Percentiles rank a stretch among this genome's conserved stretches.
Conservation (phyloP, 1,140 invertebrate species). For the Zaprionus inermis region DNA sequence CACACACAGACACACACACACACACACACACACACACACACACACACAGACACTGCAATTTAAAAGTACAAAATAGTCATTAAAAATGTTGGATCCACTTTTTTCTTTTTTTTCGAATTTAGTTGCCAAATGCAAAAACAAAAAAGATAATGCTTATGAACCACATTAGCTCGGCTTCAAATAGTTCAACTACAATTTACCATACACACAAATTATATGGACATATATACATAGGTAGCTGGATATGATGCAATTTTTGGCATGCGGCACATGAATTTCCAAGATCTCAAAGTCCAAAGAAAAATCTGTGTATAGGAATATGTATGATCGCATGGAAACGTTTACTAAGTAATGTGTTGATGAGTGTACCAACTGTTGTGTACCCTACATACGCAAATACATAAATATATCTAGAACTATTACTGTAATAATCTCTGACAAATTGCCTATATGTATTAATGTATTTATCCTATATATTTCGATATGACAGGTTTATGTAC, state of each 20-base stretch:
- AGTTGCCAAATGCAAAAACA: conserved; percentile 24
- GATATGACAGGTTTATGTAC: neutral
- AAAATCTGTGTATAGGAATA: neutral
- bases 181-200: conserved; percentile 25
- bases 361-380: neutral
- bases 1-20: conserved; percentile 8
- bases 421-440: conserved; percentile 33
- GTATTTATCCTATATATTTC: conserved; percentile 18
- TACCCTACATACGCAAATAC: conserved; percentile 1
- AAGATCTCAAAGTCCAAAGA: neutral
- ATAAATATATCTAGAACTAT: neutral
- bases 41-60: conserved; percentile 41
- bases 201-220: neutral
- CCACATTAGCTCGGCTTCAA: conserved; percentile 43
- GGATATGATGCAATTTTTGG: neutral
- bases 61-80: conserved; percentile 64
- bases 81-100: conserved; percentile 32
- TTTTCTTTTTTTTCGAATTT: conserved; percentile 13
- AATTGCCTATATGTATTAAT: conserved; percentile 22
- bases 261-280: conserved; percentile 6
- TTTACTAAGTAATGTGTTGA: neutral
- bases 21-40: conserved; percentile 3
- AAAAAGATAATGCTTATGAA: conserved; percentile 26
- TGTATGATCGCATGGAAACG: neutral
- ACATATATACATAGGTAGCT: neutral